Evolutionary conservation across 2,888 invertebrate genomes (phyloP), one percentile per base, ranked within the genome.

Genomic region (Tetrapedia diversipes): DNA sequence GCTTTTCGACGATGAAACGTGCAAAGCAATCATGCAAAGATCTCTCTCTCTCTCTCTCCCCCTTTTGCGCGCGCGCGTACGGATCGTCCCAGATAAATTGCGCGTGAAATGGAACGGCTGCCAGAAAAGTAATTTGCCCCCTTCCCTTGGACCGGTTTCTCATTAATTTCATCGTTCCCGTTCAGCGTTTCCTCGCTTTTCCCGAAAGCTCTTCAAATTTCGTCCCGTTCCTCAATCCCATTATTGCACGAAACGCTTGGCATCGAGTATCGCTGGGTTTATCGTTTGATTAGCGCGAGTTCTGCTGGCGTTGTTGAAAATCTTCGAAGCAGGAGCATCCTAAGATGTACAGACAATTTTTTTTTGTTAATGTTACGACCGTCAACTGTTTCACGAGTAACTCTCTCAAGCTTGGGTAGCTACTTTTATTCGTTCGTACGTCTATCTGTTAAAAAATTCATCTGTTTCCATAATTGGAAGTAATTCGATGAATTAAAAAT

Each of bases 81-180:
- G 71, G 75, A 78, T 78, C 83, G 67, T 74, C 63, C 65, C 64
- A 74, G 73, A 71, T 71, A 83, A 83, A 83, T 83, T 83, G 83
- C 75, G 83, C 83, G 83, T 83, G 83, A 83, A 83, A 83, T 80
- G 80, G 83, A 83, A 82, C 76, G 77, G 54, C 77, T 75, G 77
- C 49, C 73, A 70, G 80, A 83, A 81, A 83, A 83, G 81, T 75
- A 83, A 83, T 79, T 81, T 77, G 70, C 67, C 75, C 73, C 56
- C 74, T 65, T 47, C 54, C 39, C 78, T 57, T 56, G 63, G 24
- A 66, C 71, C 45, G 67, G 2, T 75, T 71, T 65, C 70, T 81
- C 83, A 72, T 83, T 83, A 80, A 83, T 81, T 82, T 79, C 71
- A 82, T 66, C 59, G 47, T 59, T n/a, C n/a, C 45, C 53, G 0